Evolutionary conservation across 2,888 invertebrate genomes (phyloP).

Genomic region (Acrobasis consociella): DNA sequence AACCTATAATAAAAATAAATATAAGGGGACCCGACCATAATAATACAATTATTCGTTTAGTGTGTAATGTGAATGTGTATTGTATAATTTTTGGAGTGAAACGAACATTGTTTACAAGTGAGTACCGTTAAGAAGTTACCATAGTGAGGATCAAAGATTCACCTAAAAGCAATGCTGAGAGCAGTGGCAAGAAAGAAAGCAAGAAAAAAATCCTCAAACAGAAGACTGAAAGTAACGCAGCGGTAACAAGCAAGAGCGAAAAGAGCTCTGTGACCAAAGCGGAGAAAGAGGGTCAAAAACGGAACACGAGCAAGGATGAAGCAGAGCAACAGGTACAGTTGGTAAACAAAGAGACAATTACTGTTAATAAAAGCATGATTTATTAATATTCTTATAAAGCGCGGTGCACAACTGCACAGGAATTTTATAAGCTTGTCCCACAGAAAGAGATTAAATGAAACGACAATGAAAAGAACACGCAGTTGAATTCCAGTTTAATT

Average conservation of each 20-base stretch:
- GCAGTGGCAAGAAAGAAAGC: constrained; percentile 83
- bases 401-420: constrained; percentile 49
- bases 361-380: constrained; percentile 15
- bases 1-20: background rate
- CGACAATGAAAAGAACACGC: constrained; percentile 44
- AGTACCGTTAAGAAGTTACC: constrained; percentile 72
- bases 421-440: constrained; percentile 43
- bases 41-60: background rate
- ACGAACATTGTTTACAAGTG: constrained; percentile 19
- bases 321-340: constrained; percentile 57
- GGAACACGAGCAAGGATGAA: constrained; percentile 57
- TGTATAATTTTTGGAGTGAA: constrained; percentile 20
- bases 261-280: constrained; percentile 57
- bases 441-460: constrained; percentile 42
- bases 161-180: constrained; percentile 83
- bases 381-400: constrained; percentile 24
- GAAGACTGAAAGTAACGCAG: constrained; percentile 76
- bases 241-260: constrained; percentile 76
- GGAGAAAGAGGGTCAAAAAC: constrained; percentile 62
- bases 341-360: constrained; percentile 19
- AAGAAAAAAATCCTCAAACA: constrained; percentile 85
- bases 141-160: constrained; percentile 87
- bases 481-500: constrained; percentile 54
- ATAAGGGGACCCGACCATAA: constrained; percentile 1
- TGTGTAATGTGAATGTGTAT: constrained; percentile 31